Evolutionary conservation across 2,113 vertebrate species (phyloP).

Genomic region (Neomonachus schauinslandi): DNA sequence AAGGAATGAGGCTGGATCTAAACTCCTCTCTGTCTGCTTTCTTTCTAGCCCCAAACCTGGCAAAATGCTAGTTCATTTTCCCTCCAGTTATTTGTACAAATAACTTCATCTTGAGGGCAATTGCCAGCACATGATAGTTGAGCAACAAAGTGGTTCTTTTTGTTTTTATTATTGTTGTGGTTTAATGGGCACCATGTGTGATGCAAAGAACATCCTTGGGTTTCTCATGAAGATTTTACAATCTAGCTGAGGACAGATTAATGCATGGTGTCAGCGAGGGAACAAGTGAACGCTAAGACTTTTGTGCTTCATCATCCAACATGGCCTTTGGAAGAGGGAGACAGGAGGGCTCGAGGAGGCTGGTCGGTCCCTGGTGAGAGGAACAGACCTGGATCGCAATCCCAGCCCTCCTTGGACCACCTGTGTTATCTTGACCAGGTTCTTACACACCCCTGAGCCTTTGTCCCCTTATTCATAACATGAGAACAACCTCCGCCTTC

Average conservation of each 20-base stretch:
- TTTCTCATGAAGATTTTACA: background rate
- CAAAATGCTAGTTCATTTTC: background rate
- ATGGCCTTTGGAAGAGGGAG: background rate
- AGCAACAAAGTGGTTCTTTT: background rate
- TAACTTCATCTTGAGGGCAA: background rate
- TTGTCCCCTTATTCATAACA: background rate
- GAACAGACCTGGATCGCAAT: accelerated
- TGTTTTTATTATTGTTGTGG: background rate
- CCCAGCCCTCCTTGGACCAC: background rate
- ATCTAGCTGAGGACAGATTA: background rate
- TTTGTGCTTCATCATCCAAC: accelerated
- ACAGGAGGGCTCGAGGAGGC: background rate
- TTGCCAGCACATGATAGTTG: background rate
- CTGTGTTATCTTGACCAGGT: background rate
- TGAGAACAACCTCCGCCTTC: background rate
- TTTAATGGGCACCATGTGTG: background rate
- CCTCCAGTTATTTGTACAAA: background rate
- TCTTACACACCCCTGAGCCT: background rate
- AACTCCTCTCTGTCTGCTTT: background rate
- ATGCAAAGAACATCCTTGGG: background rate
- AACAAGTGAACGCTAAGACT: background rate
- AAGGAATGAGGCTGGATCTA: background rate
- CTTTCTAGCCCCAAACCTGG: background rate
- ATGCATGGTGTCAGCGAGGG: background rate
- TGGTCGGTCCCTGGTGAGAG: background rate